Evolutionary conservation across 2,888 invertebrate genomes (phyloP).

Genomic region (Hemicrepidius hirtus): DNA sequence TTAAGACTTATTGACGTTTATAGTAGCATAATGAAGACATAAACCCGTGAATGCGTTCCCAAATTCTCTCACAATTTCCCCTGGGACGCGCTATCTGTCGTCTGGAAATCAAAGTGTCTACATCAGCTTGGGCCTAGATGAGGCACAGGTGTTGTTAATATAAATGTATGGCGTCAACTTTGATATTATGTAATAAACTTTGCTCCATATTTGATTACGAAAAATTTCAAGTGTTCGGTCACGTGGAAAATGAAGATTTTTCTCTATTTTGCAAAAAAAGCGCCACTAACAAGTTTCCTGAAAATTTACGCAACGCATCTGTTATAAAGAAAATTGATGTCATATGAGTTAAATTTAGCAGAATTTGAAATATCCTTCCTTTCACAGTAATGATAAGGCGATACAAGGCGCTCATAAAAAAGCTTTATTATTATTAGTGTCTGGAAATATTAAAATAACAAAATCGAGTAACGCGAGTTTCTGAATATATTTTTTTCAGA

Average conservation of each 20-base stretch:
- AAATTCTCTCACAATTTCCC: constrained; percentile 63
- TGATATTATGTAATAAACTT: constrained; percentile 40
- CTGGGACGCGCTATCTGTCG: constrained; percentile 54
- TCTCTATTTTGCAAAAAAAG: neutral
- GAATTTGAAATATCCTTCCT: neutral
- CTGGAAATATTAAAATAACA: constrained; percentile 2
- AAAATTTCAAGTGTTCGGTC: constrained; percentile 18
- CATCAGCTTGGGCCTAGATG: constrained; percentile 33
- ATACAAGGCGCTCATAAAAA: neutral
- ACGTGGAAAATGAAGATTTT: constrained; percentile 4
- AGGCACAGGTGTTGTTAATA: constrained; percentile 51
- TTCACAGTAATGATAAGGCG: constrained; percentile 2
- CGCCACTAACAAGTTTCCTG: neutral
- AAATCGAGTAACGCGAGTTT: neutral
- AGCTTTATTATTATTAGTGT: neutral
- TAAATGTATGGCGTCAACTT: constrained; percentile 42
- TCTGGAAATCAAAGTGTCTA: constrained; percentile 54
- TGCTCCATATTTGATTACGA: constrained; percentile 20
- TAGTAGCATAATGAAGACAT: constrained; percentile 66
- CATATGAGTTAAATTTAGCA: neutral
- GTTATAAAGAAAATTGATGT: constrained; percentile 15
- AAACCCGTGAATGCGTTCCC: constrained; percentile 61
- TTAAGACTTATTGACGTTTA: constrained; percentile 65
- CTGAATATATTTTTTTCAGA: constrained; percentile 4
- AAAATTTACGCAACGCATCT: constrained; percentile 3